Percentiles rank a stretch among this genome's conserved stretches.
Conservation (phyloP, 2,113 vertebrate species). For the Acrocephalus arundinaceus region DNA sequence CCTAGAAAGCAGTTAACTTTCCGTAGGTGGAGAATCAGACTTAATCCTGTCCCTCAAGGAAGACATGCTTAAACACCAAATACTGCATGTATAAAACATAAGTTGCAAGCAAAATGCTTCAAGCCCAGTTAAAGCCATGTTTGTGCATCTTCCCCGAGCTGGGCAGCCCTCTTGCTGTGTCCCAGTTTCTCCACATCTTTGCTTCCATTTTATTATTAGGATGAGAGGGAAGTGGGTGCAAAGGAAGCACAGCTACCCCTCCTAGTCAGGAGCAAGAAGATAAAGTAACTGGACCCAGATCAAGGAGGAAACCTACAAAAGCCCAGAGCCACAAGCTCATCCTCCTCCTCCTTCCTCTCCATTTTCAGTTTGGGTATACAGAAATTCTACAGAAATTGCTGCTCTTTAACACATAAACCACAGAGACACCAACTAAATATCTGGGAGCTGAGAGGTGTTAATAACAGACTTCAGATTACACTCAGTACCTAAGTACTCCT, state of each 20-base stretch:
- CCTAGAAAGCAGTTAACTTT: conserved; percentile 58
- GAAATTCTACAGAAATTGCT: neutral
- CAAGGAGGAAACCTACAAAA: neutral
- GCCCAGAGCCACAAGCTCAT: neutral
- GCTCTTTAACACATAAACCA: neutral
- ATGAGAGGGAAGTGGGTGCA: neutral
- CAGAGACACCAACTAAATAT: neutral
- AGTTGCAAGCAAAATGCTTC: conserved; percentile 1
- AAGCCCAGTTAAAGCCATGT: neutral
- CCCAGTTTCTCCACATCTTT: neutral
- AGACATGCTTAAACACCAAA: conserved; percentile 47
- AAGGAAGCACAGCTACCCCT: neutral
- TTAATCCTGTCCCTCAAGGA: conserved; percentile 56
- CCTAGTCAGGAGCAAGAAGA: neutral
- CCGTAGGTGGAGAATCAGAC: conserved; percentile 20
- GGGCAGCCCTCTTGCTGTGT: neutral
- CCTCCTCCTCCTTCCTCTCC: neutral
- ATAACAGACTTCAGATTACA: neutral
- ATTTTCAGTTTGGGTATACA: neutral
- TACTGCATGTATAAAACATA: conserved; percentile 45
- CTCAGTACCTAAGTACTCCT: neutral
- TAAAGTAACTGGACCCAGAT: neutral
- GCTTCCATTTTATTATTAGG: neutral
- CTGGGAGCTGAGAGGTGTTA: neutral
- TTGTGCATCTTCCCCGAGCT: neutral